These are phyloP conservation scores for Myocastor coypus DNA, from an alignment of 2,113 vertebrate genomes.

Conservation along the genomic window DNA sequence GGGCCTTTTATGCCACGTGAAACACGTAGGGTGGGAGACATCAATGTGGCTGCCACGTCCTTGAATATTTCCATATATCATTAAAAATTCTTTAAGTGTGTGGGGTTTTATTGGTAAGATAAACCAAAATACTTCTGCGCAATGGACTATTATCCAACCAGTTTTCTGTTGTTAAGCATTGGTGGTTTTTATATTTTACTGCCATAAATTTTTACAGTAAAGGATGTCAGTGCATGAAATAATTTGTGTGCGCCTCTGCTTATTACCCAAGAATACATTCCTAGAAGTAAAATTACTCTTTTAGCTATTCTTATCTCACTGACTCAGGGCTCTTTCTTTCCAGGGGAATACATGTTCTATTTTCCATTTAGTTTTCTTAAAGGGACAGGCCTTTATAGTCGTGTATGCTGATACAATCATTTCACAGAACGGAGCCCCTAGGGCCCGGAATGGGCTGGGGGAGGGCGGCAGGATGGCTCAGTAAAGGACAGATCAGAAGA, in stretches of 20 bases:
- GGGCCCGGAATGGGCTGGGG: not conserved
- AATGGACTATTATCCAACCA: not conserved
- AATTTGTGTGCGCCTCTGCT: not conserved
- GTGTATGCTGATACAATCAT: not conserved
- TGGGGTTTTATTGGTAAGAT: not conserved
- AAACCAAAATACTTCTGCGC: not conserved
- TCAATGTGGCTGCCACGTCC: not conserved
- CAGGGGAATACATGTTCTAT: slow-evolving; percentile 47
- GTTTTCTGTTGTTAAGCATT: not conserved
- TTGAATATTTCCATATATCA: not conserved
- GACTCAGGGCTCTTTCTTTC: slow-evolving; percentile 13
- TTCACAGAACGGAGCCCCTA: not conserved
- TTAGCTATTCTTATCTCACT: slow-evolving; percentile 54
- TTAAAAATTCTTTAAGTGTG: not conserved
- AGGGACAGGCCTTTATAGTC: slow-evolving; percentile 1
- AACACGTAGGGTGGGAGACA: slow-evolving; percentile 26
- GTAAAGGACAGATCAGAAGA: not conserved
- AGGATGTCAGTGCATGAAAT: not conserved
- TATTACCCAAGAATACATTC: slow-evolving; percentile 38
- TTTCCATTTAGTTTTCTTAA: slow-evolving; percentile 24
- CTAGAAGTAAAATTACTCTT: slow-evolving; percentile 58
- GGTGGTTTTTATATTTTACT: slow-evolving; percentile 41
- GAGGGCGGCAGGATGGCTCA: not conserved
- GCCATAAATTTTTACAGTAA: not conserved
- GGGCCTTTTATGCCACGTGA: not conserved